phyloP scores from a whole-genome alignment of 1,140 invertebrate genomes.

The Mesaphorura yosii region DNA sequence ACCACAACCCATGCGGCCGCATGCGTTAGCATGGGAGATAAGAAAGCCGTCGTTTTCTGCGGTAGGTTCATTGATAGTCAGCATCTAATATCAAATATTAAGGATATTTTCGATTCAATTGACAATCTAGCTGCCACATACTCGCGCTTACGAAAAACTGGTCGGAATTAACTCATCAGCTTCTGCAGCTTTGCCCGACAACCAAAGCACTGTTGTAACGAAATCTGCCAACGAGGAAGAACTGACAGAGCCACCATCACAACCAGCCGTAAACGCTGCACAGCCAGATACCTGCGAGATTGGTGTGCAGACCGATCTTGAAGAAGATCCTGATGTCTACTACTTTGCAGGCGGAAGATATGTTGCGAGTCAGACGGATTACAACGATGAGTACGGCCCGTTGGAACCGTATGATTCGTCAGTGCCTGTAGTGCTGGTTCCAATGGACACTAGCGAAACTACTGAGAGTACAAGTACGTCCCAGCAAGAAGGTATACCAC shows the following conservation, averaged over 20 bases:
- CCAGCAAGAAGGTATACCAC: too few relatives aligned
- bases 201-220: too few relatives aligned
- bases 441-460: conserved; percentile 9
- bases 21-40: conserved; percentile 86
- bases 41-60: conserved; percentile 73
- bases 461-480: background rate
- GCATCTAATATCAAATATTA: background rate
- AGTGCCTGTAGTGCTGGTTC: conserved; percentile 17
- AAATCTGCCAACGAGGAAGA: too few relatives aligned
- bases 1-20: conserved; percentile 65
- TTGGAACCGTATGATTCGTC: conserved; percentile 1
- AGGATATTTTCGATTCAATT: background rate
- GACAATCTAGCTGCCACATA: conserved; percentile 1
- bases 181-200: conserved; percentile 4
- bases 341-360: conserved; percentile 30
- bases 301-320: conserved; percentile 26
- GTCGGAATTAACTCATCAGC: conserved; percentile 8
- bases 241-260: too few relatives aligned
- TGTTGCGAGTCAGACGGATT: conserved; percentile 26
- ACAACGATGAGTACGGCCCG: conserved; percentile 22
- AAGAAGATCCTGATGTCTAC: conserved; percentile 26
- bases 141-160: conserved; percentile 2
- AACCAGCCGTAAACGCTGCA: too few relatives aligned
- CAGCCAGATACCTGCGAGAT: too few relatives aligned
- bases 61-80: conserved; percentile 31